Evolutionary conservation across 2,113 vertebrate species (phyloP).

Genomic region (Prinia subflava): DNA sequence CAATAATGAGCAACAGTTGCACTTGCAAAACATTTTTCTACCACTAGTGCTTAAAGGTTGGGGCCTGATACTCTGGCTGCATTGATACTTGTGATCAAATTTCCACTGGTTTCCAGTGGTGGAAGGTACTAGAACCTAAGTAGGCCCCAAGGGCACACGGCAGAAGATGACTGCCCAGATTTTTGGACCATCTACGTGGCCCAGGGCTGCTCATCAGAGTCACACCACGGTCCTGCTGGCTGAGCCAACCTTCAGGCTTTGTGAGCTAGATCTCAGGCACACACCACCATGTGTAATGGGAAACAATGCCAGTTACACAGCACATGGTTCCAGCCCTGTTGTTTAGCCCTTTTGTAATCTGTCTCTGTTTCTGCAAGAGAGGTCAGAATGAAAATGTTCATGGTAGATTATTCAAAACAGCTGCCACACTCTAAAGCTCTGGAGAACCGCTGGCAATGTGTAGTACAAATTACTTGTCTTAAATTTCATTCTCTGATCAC

Average conservation of each 20-base stretch:
- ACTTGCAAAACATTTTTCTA: not conserved
- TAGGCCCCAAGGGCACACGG: accelerated
- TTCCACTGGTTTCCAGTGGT: not conserved
- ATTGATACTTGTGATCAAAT: not conserved
- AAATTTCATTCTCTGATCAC: not conserved
- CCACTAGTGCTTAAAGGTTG: not conserved
- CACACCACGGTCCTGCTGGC: not conserved
- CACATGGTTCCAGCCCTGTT: not conserved
- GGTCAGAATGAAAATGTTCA: not conserved
- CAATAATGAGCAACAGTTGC: not conserved
- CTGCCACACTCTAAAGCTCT: not conserved
- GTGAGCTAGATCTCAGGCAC: accelerated
- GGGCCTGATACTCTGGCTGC: not conserved
- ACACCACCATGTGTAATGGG: accelerated
- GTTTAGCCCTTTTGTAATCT: not conserved
- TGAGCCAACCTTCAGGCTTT: not conserved
- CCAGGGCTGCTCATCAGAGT: accelerated
- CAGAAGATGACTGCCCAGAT: accelerated
- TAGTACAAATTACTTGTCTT: not conserved
- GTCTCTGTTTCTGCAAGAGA: not conserved
- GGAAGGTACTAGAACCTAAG: not conserved
- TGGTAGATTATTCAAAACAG: not conserved
- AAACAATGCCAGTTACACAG: not conserved
- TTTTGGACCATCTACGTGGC: accelerated
- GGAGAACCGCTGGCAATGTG: not conserved